Percentiles rank a stretch among this genome's conserved stretches.
Evolutionary conservation across 2,113 vertebrate genomes (phyloP).

Genomic region (Lampris incognitus): DNA sequence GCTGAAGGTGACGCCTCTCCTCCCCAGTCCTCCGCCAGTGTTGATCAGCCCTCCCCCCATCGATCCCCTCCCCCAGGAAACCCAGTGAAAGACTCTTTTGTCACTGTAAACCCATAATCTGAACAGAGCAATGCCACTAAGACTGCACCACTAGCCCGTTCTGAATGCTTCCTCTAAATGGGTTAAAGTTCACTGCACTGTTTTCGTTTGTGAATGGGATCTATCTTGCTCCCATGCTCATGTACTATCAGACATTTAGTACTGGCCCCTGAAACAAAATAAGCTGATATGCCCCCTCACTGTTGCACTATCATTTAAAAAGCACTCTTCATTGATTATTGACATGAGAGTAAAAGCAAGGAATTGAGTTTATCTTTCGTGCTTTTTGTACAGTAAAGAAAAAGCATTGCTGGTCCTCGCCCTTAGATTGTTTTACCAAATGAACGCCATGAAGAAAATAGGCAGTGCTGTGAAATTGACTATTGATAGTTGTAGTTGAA

Average conservation of each 20-base stretch:
- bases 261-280: not conserved
- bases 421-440: not conserved
- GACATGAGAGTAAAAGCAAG: too few relatives aligned
- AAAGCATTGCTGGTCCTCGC: not conserved
- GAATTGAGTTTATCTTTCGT: not conserved
- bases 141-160: conserved; percentile 44
- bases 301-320: too few relatives aligned
- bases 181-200: conserved; percentile 62
- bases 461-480: too few relatives aligned
- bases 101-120: conserved; percentile 59
- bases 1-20: conserved; percentile 1
- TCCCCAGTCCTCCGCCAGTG: not conserved
- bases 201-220: conserved; percentile 18
- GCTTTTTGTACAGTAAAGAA: not conserved
- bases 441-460: not conserved
- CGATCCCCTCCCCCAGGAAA: conserved; percentile 6
- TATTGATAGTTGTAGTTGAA: too few relatives aligned
- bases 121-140: conserved; percentile 37
- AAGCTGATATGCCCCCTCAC: not conserved
- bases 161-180: conserved; percentile 41
- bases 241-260: conserved; percentile 9
- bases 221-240: conserved; percentile 11
- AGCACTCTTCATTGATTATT: too few relatives aligned
- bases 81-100: conserved; percentile 71
- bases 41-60: not conserved